These are phyloP conservation scores for Xanthia togata DNA, from an alignment of 2,888 invertebrate genomes.

Conservation along the genomic window DNA sequence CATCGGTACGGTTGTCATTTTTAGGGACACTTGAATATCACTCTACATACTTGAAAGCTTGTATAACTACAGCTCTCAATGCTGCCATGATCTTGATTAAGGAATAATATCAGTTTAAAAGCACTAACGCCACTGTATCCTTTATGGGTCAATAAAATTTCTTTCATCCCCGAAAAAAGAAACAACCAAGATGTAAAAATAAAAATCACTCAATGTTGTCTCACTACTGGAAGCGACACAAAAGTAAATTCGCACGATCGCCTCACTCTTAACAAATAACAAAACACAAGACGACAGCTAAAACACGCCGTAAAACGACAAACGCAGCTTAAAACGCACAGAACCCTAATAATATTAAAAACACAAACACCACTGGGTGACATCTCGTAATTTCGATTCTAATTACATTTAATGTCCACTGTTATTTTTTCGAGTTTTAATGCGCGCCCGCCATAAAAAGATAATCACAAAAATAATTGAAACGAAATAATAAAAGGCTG, in stretches of 20 bases:
- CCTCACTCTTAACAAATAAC: slow-evolving; percentile 52
- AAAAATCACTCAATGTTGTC: slow-evolving; percentile 17
- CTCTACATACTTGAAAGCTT: neutral
- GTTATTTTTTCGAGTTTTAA: slow-evolving; percentile 90
- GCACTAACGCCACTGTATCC: neutral
- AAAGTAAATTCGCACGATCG: slow-evolving; percentile 39
- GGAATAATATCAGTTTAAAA: slow-evolving; percentile 4
- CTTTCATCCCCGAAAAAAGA: slow-evolving; percentile 1
- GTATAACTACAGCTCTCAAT: neutral
- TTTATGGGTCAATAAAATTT: slow-evolving; percentile 24
- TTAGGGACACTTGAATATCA: too few species aligned
- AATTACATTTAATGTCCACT: slow-evolving; percentile 89
- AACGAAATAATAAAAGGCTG: slow-evolving; percentile 89
- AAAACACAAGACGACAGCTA: slow-evolving; percentile 54
- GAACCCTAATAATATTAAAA: slow-evolving; percentile 74
- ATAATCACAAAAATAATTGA: slow-evolving; percentile 91
- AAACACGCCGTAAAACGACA: slow-evolving; percentile 65
- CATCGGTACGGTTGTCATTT: neutral
- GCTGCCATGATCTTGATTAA: neutral
- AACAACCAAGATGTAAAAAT: slow-evolving; percentile 16
- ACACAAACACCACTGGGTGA: slow-evolving; percentile 80
- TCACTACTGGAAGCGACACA: slow-evolving; percentile 6
- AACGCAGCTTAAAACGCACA: slow-evolving; percentile 69
- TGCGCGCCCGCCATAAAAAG: slow-evolving; percentile 89
- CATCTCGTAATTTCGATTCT: slow-evolving; percentile 89